These are phyloP conservation scores for Rhamphomyia laevipes DNA, from an alignment of 2,888 invertebrate species.

Conservation along the genomic window DNA sequence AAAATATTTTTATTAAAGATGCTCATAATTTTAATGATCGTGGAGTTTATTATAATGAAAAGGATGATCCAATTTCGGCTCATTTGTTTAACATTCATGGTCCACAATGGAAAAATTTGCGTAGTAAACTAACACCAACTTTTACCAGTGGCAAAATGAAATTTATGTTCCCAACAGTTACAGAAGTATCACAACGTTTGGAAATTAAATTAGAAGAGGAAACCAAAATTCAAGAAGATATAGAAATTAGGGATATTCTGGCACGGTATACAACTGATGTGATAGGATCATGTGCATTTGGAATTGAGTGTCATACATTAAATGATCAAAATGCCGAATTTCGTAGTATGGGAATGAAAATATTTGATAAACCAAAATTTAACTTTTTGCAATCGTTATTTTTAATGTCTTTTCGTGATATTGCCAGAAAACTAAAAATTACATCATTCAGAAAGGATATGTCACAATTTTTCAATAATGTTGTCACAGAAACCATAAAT, in stretches of 20 bases:
- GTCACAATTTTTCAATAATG: conserved; percentile 24
- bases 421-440: conserved; percentile 16
- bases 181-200: conserved; percentile 18
- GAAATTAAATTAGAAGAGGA: conserved; percentile 13
- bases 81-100: conserved; percentile 31
- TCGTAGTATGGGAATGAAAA: conserved; percentile 20
- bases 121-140: conserved; percentile 38
- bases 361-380: background rate
- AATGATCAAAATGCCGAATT: conserved; percentile 31
- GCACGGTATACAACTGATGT: conserved; percentile 35
- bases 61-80: conserved; percentile 24
- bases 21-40: conserved; percentile 33
- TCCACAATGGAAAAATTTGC: conserved; percentile 39
- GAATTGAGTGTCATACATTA: conserved; percentile 30
- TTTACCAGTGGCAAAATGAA: conserved; percentile 42
- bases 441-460: conserved; percentile 18
- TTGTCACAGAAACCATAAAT: conserved; percentile 21
- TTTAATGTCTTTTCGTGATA: background rate
- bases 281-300: conserved; percentile 32
- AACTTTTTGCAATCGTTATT: background rate
- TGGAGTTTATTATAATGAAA: conserved; percentile 17
- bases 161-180: conserved; percentile 34
- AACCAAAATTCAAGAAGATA: background rate
- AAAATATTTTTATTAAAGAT: conserved; percentile 34
- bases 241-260: conserved; percentile 29